phyloP scores from a whole-genome alignment of 2,888 invertebrate genomes.

The Eristalinus aeneus region DNA sequence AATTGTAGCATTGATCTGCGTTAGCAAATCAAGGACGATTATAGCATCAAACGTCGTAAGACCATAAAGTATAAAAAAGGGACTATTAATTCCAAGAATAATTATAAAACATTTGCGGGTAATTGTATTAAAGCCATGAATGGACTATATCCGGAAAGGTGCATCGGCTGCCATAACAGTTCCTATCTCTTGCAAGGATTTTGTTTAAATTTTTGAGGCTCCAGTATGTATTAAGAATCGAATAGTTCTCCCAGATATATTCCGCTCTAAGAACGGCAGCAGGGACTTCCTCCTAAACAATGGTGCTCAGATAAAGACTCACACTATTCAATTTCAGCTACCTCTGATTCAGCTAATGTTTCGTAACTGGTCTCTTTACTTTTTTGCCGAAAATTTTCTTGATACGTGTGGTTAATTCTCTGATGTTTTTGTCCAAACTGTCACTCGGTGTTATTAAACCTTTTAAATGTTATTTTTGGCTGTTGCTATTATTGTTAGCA shows the following conservation, averaged over 20 bases:
- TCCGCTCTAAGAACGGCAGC: conserved; percentile 50
- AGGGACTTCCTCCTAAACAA: conserved; percentile 57
- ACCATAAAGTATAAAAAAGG: conserved; percentile 56
- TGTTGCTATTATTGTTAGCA: conserved; percentile 2
- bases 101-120: conserved; percentile 56
- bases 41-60: too few species aligned
- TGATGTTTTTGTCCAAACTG: conserved; percentile 44
- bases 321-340: conserved; percentile 18
- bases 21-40: too few species aligned
- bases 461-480: conserved; percentile 10
- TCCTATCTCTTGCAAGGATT: conserved; percentile 29
- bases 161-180: conserved; percentile 27
- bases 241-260: conserved; percentile 39
- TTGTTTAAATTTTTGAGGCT: conserved; percentile 64
- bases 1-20: too few species aligned
- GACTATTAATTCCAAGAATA: conserved; percentile 48
- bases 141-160: conserved; percentile 49
- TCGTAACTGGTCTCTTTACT: background rate
- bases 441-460: conserved; percentile 29
- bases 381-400: conserved; percentile 23
- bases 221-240: conserved; percentile 57
- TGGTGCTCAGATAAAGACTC: conserved; percentile 14
- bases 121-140: conserved; percentile 51
- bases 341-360: too few species aligned
- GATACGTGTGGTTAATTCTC: conserved; percentile 45